Evolutionary conservation across 2,888 invertebrate genomes (phyloP).

Genomic region (Drosophila suboccidentalis): DNA sequence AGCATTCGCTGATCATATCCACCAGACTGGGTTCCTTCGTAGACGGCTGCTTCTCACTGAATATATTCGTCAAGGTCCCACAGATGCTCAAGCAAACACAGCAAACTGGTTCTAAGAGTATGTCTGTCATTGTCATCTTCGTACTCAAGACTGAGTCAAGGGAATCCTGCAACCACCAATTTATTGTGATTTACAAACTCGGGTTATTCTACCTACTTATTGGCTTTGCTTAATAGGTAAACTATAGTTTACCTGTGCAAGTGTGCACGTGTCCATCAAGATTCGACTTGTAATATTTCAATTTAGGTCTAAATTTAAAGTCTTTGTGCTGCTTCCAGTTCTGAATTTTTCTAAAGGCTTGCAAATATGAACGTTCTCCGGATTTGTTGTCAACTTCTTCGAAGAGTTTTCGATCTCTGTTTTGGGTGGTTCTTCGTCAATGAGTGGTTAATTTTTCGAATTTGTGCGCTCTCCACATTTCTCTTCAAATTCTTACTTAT

Average conservation of each 20-base stretch:
- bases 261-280: neutral
- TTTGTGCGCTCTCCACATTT: neutral
- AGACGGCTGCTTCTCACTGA: neutral
- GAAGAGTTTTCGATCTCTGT: neutral
- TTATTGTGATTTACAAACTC: neutral
- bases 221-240: neutral
- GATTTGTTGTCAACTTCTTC: neutral
- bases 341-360: neutral
- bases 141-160: neutral
- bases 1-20: constrained; percentile 9
- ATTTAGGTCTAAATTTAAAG: too few species aligned
- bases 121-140: neutral
- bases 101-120: constrained; percentile 1
- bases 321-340: too few species aligned
- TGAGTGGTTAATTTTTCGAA: neutral
- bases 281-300: neutral
- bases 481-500: neutral
- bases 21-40: neutral
- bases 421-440: neutral
- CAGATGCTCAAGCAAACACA: neutral
- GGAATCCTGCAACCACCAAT: neutral
- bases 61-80: neutral
- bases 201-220: neutral
- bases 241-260: too few species aligned
- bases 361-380: neutral